These are phyloP conservation scores for Eucera pruinosa DNA, from an alignment of 2,888 invertebrate genomes.

Conservation along the genomic window DNA sequence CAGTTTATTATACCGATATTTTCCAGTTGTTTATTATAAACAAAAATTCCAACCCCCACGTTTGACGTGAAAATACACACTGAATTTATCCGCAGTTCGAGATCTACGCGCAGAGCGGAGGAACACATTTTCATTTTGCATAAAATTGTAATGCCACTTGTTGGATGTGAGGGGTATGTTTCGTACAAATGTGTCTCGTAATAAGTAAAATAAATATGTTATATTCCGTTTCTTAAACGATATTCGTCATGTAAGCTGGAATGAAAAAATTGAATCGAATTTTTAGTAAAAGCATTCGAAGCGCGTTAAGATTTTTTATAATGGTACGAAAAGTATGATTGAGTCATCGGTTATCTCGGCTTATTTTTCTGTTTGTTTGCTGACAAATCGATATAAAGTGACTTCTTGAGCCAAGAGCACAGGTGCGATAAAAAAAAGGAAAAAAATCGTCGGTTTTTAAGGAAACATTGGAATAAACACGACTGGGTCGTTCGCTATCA, in stretches of 20 bases:
- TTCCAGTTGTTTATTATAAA: constrained; percentile 6
- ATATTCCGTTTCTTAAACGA: neutral
- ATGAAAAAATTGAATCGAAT: neutral
- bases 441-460: no score
- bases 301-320: neutral
- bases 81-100: constrained; percentile 8
- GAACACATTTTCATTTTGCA: neutral
- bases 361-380: constrained; percentile 28
- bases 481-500: neutral
- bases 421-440: neutral
- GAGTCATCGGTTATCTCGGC: neutral
- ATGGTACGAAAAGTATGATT: neutral
- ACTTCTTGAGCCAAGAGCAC: constrained; percentile 10
- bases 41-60: neutral
- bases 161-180: constrained; percentile 20
- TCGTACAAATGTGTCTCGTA: constrained; percentile 24
- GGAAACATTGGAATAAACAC: neutral
- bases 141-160: constrained; percentile 22
- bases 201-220: constrained; percentile 5
- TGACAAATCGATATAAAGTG: constrained; percentile 50
- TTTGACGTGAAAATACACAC: neutral
- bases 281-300: no score
- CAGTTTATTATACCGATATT: neutral
- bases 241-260: neutral
- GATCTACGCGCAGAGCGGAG: neutral